Evolutionary conservation across 1,140 invertebrate species (phyloP).

Genomic region (Ladona fulva): DNA sequence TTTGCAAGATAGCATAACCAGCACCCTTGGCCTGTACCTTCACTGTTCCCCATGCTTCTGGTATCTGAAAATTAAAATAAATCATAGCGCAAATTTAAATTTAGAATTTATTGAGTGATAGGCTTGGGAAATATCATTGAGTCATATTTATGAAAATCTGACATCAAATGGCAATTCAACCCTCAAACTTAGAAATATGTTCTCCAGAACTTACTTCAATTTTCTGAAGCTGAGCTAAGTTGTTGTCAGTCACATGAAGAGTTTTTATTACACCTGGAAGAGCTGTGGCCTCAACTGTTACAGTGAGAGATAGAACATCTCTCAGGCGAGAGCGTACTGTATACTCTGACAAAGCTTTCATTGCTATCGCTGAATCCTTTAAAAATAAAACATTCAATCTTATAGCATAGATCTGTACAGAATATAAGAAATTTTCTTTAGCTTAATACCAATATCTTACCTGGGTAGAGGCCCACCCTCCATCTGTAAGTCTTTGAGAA

Average conservation of each 20-base stretch:
- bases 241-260: constrained; percentile 61
- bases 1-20: constrained; percentile 83
- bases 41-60: constrained; percentile 85
- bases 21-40: constrained; percentile 82
- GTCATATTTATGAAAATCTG: neutral
- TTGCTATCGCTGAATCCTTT: constrained; percentile 75
- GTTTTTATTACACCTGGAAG: constrained; percentile 52
- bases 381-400: constrained; percentile 21
- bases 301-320: constrained; percentile 74
- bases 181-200: neutral
- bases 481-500: constrained; percentile 79
- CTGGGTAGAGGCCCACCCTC: constrained; percentile 91
- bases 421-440: neutral
- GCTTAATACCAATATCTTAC: constrained; percentile 30
- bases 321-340: constrained; percentile 73
- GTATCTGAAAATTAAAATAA: constrained; percentile 49
- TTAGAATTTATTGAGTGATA: neutral
- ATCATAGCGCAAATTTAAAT: neutral
- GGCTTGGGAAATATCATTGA: neutral
- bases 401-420: neutral
- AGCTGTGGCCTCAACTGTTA: constrained; percentile 79
- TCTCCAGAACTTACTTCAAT: constrained; percentile 49
- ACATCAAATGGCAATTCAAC: neutral
- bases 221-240: constrained; percentile 63
- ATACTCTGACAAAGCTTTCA: constrained; percentile 85